Conservation (phyloP, 2,888 invertebrate genomes). For the Oxytorus armatus region DNA sequence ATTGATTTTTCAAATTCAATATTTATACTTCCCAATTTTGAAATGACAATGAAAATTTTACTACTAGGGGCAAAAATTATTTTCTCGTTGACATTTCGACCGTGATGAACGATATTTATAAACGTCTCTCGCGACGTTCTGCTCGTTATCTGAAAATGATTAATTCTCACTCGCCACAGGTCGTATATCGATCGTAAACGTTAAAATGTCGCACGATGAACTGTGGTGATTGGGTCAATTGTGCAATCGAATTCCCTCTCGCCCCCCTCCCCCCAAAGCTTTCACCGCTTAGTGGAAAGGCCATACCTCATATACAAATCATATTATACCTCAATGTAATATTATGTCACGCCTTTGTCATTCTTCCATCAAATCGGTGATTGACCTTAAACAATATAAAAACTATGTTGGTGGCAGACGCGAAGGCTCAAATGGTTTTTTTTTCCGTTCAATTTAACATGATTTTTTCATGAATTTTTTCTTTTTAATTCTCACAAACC, state of each 20-base stretch:
- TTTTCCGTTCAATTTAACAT: conserved; percentile 6
- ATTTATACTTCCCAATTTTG: too few species aligned
- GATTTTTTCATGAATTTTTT: conserved; percentile 1
- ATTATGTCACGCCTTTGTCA: not conserved
- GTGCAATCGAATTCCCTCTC: conserved; percentile 4
- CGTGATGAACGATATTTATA: too few species aligned
- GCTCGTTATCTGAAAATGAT: too few species aligned
- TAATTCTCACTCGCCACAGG: too few species aligned
- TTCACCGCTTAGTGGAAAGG: not conserved
- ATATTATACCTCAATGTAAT: not conserved
- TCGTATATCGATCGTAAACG: conserved; percentile 10
- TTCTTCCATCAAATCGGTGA: not conserved
- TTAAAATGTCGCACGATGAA: not conserved
- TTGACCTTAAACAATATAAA: not conserved
- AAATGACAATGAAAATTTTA: too few species aligned
- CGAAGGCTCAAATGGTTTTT: not conserved
- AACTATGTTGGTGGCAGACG: not conserved
- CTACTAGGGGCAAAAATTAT: too few species aligned
- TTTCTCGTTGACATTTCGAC: too few species aligned
- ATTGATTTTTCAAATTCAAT: too few species aligned
- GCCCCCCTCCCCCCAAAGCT: not conserved
- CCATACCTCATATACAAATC: not conserved
- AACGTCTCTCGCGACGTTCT: too few species aligned
- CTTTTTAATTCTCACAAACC: not conserved
- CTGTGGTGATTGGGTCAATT: conserved; percentile 1